Evolutionary conservation across 2,797 vertebrate genomes (phyloP).

Genomic region (Jordanella pulchra): DNA sequence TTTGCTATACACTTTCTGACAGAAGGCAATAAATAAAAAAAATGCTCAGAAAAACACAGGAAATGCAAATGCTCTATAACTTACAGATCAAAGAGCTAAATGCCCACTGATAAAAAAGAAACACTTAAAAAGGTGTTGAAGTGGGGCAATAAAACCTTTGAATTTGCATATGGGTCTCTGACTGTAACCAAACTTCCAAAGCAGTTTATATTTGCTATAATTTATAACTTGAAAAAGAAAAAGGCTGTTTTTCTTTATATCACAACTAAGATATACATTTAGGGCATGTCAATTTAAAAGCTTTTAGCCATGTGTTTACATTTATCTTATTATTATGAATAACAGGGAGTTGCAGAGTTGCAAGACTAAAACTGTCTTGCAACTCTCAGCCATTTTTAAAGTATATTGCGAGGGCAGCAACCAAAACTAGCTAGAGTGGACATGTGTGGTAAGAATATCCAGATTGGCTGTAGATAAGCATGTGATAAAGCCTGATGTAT

Average conservation of each 20-base stretch:
- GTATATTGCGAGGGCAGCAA: no score
- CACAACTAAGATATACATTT: background rate
- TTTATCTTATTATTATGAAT: no score
- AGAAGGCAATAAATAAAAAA: constrained; percentile 16
- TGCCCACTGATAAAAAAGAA: constrained; percentile 28
- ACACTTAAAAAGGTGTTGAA: constrained; percentile 2
- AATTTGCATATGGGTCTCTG: constrained; percentile 23
- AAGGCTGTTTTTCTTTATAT: constrained; percentile 1
- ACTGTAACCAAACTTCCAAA: constrained; percentile 24
- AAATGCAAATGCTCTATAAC: constrained; percentile 35
- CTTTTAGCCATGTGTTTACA: no score
- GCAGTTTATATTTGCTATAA: constrained; percentile 24
- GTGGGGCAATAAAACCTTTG: constrained; percentile 11
- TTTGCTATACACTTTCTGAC: constrained; percentile 20
- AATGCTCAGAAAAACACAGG: constrained; percentile 2
- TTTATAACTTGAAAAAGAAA: background rate
- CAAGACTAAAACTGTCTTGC: no score
- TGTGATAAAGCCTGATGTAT: no score
- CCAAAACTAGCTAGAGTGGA: no score
- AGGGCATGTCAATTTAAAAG: no score
- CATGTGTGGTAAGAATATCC: no score
- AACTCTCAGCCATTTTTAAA: no score
- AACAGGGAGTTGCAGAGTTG: no score
- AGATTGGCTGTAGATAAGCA: no score
- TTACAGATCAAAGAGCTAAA: constrained; percentile 41